phyloP scores from a whole-genome alignment of 2,797 vertebrate genomes.

The Anas georgica region DNA sequence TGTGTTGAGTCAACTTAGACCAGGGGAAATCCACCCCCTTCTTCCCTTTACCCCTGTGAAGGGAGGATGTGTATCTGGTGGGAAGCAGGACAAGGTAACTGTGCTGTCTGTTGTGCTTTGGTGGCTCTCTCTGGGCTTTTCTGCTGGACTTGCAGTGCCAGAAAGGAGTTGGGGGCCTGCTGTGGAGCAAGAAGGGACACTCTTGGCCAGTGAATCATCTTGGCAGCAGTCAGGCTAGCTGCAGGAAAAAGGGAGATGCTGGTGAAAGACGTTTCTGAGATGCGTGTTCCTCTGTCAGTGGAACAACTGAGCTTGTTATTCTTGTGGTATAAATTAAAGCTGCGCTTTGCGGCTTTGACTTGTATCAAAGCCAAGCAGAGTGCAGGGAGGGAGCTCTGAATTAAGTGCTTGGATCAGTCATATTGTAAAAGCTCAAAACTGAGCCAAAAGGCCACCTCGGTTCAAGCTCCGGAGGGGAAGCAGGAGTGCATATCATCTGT shows the following conservation, averaged over 20 bases:
- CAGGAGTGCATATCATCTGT: neutral
- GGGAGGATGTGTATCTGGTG: neutral
- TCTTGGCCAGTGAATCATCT: accelerated
- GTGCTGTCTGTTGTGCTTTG: neutral
- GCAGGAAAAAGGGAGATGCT: neutral
- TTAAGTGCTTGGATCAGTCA: neutral
- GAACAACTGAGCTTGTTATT: neutral
- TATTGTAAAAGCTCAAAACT: neutral
- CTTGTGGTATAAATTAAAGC: neutral
- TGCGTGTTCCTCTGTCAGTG: neutral
- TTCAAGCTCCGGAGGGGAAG: neutral
- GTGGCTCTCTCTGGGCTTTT: neutral
- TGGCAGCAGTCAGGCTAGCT: neutral
- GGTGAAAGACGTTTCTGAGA: neutral
- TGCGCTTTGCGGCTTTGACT: neutral
- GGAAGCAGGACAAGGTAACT: neutral
- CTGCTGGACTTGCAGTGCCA: neutral
- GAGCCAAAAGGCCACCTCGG: neutral
- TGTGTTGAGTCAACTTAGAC: neutral
- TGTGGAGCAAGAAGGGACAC: neutral
- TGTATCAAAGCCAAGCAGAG: neutral
- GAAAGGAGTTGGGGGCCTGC: neutral
- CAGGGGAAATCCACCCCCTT: neutral
- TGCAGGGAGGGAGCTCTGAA: neutral
- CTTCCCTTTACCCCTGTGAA: neutral